Conservation (phyloP, 2,113 vertebrate genomes). For the Vireo altiloquus region DNA sequence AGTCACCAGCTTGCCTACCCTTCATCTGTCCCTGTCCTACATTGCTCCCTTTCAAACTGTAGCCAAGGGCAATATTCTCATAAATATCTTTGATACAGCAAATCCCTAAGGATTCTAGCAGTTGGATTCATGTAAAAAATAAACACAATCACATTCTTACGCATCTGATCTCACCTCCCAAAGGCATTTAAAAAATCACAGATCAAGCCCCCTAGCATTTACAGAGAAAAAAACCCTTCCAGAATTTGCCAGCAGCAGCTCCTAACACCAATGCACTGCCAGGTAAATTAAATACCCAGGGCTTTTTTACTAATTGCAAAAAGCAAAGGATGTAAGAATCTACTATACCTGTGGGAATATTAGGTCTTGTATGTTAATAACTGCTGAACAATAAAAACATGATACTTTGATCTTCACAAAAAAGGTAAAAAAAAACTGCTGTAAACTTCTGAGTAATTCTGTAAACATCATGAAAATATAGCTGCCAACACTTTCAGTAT, state of each 20-base stretch:
- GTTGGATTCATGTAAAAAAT: slow-evolving; percentile 1
- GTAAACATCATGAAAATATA: neutral
- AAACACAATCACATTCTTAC: neutral
- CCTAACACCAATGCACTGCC: neutral
- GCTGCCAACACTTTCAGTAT: neutral
- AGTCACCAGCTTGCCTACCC: neutral
- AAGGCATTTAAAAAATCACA: neutral
- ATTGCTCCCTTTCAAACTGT: neutral
- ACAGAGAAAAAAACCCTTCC: neutral
- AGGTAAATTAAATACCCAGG: neutral
- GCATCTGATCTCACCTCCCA: slow-evolving; percentile 13
- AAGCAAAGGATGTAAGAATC: neutral
- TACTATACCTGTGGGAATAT: neutral
- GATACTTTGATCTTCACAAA: neutral
- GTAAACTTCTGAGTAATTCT: neutral
- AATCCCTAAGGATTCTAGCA: slow-evolving; percentile 12
- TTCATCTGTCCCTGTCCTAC: neutral
- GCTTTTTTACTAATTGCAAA: neutral
- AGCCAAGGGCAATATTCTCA: neutral
- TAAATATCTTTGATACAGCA: slow-evolving; percentile 31
- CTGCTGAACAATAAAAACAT: neutral
- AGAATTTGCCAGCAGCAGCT: neutral
- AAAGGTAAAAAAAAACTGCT: neutral
- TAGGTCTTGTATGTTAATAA: neutral
- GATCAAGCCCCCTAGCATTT: neutral